phyloP scores from a whole-genome alignment of 2,888 invertebrate species.

The Mayetiola destructor region DNA sequence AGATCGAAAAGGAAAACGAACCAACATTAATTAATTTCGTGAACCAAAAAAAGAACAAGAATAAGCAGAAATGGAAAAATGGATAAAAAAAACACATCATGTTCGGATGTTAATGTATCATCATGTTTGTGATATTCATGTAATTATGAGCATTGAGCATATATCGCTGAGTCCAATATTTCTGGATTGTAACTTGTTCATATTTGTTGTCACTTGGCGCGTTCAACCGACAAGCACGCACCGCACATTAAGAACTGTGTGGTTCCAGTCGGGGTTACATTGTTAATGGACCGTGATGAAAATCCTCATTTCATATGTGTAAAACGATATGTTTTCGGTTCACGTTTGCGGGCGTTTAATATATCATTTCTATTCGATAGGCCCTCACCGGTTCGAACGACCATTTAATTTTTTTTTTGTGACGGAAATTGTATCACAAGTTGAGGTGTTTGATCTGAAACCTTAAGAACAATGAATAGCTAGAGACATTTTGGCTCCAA shows the following conservation, averaged over 20 bases:
- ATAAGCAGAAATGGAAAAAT: not conserved
- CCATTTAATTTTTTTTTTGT: too few relatives aligned
- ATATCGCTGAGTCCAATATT: not conserved
- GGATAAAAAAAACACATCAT: not conserved
- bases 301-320: not conserved
- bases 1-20: conserved; percentile 5
- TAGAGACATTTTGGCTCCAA: too few relatives aligned
- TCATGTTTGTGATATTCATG: not conserved
- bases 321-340: too few relatives aligned
- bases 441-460: too few relatives aligned
- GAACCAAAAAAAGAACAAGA: not conserved
- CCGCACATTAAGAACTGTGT: not conserved
- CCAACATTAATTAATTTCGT: conserved; percentile 2
- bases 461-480: too few relatives aligned
- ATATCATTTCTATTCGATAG: too few relatives aligned
- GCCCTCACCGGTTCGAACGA: too few relatives aligned
- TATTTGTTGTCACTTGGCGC: conserved; percentile 1
- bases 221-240: not conserved
- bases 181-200: not conserved
- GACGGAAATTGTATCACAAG: too few relatives aligned
- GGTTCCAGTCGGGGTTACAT: not conserved
- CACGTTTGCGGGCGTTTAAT: too few relatives aligned
- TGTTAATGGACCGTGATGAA: not conserved
- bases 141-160: not conserved
- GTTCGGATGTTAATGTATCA: not conserved